Conservation (phyloP, 2,888 invertebrate genomes). For the Xestobium rufovillosum region DNA sequence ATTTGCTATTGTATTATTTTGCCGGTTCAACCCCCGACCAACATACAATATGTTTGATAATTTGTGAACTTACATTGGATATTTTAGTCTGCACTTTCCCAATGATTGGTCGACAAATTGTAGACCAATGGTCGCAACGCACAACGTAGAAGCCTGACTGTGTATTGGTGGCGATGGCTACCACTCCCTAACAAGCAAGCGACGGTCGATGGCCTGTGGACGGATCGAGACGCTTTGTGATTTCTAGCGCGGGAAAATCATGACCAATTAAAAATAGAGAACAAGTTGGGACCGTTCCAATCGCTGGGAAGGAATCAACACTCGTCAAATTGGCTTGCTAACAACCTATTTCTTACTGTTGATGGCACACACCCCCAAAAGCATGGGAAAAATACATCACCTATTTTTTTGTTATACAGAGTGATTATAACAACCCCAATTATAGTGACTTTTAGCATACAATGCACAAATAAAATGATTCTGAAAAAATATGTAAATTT, state of each 20-base stretch:
- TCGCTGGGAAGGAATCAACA: too few species aligned
- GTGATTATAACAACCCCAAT: too few species aligned
- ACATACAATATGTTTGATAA: slow-evolving; percentile 50
- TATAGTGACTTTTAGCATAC: too few species aligned
- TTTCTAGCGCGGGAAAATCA: slow-evolving; percentile 39
- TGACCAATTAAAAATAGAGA: slow-evolving; percentile 41
- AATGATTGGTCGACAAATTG: slow-evolving; percentile 84
- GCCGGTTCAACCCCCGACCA: slow-evolving; percentile 36
- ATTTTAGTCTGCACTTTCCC: slow-evolving; percentile 68
- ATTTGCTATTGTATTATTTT: too few species aligned
- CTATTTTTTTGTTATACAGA: too few species aligned
- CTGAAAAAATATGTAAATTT: too few species aligned
- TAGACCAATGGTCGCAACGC: slow-evolving; percentile 81
- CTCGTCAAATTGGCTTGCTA: too few species aligned
- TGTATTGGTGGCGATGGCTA: slow-evolving; percentile 65
- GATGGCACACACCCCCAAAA: too few species aligned
- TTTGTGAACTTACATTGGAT: slow-evolving; percentile 69
- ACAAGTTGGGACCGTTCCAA: slow-evolving; percentile 18
- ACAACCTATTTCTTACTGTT: too few species aligned
- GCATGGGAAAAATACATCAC: too few species aligned
- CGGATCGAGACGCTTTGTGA: slow-evolving; percentile 37
- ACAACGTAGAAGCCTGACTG: slow-evolving; percentile 55
- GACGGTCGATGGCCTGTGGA: slow-evolving; percentile 40
- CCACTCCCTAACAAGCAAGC: slow-evolving; percentile 52
- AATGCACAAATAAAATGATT: too few species aligned